A percentile compares a stretch with the other conserved stretches of the same genome.
These are phyloP conservation scores for Eudorcas thomsonii DNA, from an alignment of 2,113 vertebrate genomes.

Conservation along the genomic window DNA sequence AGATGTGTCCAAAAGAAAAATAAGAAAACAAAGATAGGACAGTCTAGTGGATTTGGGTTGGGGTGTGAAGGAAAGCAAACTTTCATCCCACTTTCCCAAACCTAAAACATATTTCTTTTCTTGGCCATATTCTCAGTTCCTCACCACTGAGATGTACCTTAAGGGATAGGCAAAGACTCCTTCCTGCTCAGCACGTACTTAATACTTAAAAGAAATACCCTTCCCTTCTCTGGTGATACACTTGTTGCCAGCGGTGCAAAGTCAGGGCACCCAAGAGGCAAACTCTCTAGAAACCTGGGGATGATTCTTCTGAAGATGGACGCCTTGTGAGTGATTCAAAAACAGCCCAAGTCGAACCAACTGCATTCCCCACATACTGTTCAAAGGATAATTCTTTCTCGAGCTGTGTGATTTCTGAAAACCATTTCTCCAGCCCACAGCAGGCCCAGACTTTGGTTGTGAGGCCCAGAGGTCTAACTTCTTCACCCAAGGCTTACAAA, in stretches of 20 bases:
- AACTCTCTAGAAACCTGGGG: not conserved
- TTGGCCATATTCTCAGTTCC: not conserved
- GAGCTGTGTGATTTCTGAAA: constrained; percentile 60
- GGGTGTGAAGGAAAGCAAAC: not conserved
- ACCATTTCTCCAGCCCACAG: not conserved
- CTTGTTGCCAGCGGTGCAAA: constrained; percentile 2
- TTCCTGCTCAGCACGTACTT: not conserved
- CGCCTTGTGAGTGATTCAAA: not conserved
- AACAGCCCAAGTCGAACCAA: not conserved
- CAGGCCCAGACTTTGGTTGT: constrained; percentile 53
- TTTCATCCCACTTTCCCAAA: not conserved
- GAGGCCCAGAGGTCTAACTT: constrained; percentile 66
- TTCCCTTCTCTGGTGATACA: not conserved
- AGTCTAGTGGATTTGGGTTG: not conserved
- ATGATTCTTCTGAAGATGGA: not conserved
- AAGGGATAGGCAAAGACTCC: not conserved
- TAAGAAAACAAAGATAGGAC: not conserved
- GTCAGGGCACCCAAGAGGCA: not conserved
- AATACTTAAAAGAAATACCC: not conserved
- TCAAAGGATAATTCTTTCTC: constrained; percentile 16
- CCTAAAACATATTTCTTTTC: not conserved
- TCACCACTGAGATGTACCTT: not conserved
- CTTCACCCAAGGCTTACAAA: constrained; percentile 72
- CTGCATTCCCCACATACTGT: not conserved
- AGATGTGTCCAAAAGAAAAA: not conserved